phyloP scores from a whole-genome alignment of 1,140 invertebrate species.

The Heliconius melpomene region DNA sequence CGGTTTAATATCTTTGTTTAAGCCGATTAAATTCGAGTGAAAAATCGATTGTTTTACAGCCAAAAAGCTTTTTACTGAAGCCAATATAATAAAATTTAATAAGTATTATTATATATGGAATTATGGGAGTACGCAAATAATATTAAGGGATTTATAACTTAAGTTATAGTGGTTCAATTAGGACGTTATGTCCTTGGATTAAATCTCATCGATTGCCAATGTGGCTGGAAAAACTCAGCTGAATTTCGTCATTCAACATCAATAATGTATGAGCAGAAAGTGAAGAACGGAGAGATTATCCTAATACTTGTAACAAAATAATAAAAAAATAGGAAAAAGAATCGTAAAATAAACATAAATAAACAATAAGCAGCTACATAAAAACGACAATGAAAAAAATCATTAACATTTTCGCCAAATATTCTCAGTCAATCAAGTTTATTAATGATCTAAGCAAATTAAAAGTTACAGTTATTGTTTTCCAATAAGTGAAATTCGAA shows the following conservation, averaged over 20 bases:
- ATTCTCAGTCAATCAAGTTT: not conserved
- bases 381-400: not conserved
- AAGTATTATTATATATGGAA: not conserved
- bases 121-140: not conserved
- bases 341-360: no score
- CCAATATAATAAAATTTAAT: not conserved
- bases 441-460: not conserved
- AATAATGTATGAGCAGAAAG: no score
- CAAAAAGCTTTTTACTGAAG: not conserved
- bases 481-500: slow-evolving; percentile 17
- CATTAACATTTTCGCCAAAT: not conserved
- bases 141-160: no score
- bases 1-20: slow-evolving; percentile 8
- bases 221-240: no score
- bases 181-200: no score
- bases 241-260: no score
- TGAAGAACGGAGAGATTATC: no score
- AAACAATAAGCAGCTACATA: not conserved
- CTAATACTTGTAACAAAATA: no score
- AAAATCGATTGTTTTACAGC: slow-evolving; percentile 5
- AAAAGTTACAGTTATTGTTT: slow-evolving; percentile 7
- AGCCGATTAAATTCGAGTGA: slow-evolving; percentile 12
- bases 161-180: no score
- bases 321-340: no score
- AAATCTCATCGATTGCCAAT: no score